These are phyloP conservation scores for Sycobia sp. DNA, from an alignment of 1,140 invertebrate species.

Conservation along the genomic window DNA sequence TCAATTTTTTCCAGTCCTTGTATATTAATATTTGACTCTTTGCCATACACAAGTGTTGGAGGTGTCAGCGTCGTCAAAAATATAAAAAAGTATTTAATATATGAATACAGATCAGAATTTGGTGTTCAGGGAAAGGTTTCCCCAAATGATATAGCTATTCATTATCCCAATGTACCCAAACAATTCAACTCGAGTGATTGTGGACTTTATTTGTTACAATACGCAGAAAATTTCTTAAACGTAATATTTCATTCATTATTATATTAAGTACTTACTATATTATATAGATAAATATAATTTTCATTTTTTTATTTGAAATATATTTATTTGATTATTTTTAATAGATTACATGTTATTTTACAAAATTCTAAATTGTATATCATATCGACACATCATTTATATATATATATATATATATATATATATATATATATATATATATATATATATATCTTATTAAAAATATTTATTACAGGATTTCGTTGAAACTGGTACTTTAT, in stretches of 20 bases:
- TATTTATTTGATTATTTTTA: neutral
- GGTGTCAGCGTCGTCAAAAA: conserved; percentile 82
- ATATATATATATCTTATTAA: too few species aligned
- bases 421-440: too few species aligned
- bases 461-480: conserved; percentile 3
- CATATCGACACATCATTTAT: too few species aligned
- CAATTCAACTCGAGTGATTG: conserved; percentile 97
- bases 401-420: too few species aligned
- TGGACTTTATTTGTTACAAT: conserved; percentile 93
- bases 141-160: conserved; percentile 80
- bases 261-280: too few species aligned
- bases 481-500: neutral
- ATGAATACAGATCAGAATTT: conserved; percentile 85
- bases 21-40: conserved; percentile 94
- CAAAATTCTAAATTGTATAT: too few species aligned
- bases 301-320: neutral
- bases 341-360: too few species aligned
- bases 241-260: conserved; percentile 56
- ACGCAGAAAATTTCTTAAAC: conserved; percentile 93
- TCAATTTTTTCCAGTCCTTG: conserved; percentile 66
- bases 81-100: conserved; percentile 85
- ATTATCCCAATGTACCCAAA: conserved; percentile 87
- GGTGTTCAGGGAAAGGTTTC: conserved; percentile 69
- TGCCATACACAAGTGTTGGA: conserved; percentile 71
- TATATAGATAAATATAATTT: too few species aligned